phyloP scores from a whole-genome alignment of 2,888 invertebrate genomes.

The Meiosimyza platycephala region DNA sequence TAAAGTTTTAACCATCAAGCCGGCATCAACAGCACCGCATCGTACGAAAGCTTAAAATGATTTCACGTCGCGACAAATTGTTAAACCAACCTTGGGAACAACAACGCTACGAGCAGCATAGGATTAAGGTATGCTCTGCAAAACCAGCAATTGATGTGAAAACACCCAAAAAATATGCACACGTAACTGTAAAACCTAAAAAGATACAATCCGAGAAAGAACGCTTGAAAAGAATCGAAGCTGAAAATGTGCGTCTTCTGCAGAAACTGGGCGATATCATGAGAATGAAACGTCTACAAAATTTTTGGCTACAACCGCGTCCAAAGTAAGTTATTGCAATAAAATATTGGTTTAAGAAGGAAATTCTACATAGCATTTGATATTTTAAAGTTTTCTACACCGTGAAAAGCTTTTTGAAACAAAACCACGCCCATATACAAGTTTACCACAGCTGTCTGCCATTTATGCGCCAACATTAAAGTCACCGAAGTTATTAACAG shows the following conservation, averaged over 20 bases:
- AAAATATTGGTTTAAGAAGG: background rate
- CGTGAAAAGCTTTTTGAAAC: conserved; percentile 62
- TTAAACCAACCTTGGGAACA: conserved; percentile 79
- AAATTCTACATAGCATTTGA: background rate
- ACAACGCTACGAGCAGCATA: conserved; percentile 76
- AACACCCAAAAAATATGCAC: conserved; percentile 73
- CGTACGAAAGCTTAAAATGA: conserved; percentile 67
- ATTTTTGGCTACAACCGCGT: conserved; percentile 74
- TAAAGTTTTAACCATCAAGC: background rate
- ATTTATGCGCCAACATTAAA: conserved; percentile 45
- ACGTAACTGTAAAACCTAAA: conserved; percentile 77
- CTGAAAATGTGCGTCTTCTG: conserved; percentile 77
- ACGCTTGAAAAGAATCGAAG: conserved; percentile 73
- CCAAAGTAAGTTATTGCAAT: conserved; percentile 67
- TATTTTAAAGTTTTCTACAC: conserved; percentile 57
- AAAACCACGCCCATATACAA: conserved; percentile 49
- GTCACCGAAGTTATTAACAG: conserved; percentile 38
- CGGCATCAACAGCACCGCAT: background rate
- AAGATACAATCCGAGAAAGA: conserved; percentile 78
- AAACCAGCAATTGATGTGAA: conserved; percentile 76
- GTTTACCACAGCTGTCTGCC: conserved; percentile 54
- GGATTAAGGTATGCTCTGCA: conserved; percentile 75
- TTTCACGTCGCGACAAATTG: conserved; percentile 78
- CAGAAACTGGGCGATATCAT: conserved; percentile 77
- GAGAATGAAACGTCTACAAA: conserved; percentile 75